These are phyloP conservation scores for Tichodroma muraria DNA, from an alignment of 2,113 vertebrate species.

Conservation along the genomic window DNA sequence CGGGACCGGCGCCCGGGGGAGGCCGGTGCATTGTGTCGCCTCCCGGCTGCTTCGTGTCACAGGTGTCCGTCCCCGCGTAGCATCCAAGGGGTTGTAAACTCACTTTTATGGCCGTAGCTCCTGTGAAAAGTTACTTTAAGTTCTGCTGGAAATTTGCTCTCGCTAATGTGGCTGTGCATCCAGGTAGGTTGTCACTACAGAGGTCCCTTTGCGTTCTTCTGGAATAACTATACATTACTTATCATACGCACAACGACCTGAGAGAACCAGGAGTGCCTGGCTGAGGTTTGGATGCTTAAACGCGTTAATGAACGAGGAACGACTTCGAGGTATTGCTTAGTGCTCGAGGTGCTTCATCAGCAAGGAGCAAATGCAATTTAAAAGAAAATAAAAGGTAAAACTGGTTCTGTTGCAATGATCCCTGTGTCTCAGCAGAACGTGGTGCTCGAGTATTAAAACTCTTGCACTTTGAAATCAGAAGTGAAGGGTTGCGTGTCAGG, in stretches of 20 bases:
- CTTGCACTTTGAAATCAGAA: neutral
- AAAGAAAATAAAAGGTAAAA: neutral
- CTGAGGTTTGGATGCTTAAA: neutral
- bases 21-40: neutral
- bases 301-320: neutral
- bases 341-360: neutral
- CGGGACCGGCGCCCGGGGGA: neutral
- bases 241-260: accelerated
- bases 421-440: neutral
- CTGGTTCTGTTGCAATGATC: neutral
- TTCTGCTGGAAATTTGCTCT: neutral
- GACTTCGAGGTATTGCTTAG: neutral
- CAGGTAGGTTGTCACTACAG: neutral
- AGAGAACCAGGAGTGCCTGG: neutral
- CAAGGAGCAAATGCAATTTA: neutral
- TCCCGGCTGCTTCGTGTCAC: neutral
- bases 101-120: neutral
- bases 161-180: neutral
- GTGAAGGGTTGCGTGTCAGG: neutral
- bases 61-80: neutral
- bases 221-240: neutral
- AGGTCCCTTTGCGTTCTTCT: neutral
- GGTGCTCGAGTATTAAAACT: neutral
- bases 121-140: neutral
- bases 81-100: neutral